These are phyloP conservation scores for Cotesia chilonis DNA, from an alignment of 1,140 invertebrate genomes.

Conservation along the genomic window DNA sequence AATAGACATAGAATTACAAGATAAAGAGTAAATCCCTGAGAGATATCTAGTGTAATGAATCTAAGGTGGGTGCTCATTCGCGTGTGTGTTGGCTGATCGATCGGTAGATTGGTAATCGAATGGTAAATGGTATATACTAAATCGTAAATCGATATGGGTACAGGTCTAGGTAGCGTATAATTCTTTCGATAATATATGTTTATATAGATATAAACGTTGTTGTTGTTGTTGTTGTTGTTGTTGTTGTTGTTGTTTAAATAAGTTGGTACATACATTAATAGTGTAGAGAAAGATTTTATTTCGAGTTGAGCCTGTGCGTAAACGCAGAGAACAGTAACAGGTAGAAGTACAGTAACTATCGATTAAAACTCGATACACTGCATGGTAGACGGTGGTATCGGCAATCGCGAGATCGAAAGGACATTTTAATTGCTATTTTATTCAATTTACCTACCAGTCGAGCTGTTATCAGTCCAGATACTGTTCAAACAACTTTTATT, in stretches of 20 bases:
- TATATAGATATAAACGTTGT: constrained; percentile 1
- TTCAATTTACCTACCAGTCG: constrained; percentile 7
- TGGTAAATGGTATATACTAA: not conserved
- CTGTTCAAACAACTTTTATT: constrained; percentile 22
- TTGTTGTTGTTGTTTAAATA: not conserved
- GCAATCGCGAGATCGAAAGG: constrained; percentile 25
- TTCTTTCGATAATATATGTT: not conserved
- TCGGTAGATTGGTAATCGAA: constrained; percentile 1
- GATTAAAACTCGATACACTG: constrained; percentile 24
- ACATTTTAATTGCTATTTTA: constrained; percentile 31
- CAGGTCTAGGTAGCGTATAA: not conserved
- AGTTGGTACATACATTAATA: not conserved
- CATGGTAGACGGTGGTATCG: no score
- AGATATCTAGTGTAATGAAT: constrained; percentile 17
- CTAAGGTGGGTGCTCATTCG: not conserved
- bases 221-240: no score
- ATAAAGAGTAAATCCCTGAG: not conserved
- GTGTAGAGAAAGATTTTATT: not conserved
- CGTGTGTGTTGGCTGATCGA: constrained; percentile 19
- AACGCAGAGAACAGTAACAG: not conserved
- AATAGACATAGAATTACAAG: not conserved
- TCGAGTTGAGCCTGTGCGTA: not conserved
- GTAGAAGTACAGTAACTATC: not conserved
- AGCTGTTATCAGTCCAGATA: not conserved
- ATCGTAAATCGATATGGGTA: not conserved